A percentile compares a stretch with the other conserved stretches of the same genome.
Evolutionary conservation across 2,797 vertebrate species (phyloP).

Genomic region (Manis pentadactyla): DNA sequence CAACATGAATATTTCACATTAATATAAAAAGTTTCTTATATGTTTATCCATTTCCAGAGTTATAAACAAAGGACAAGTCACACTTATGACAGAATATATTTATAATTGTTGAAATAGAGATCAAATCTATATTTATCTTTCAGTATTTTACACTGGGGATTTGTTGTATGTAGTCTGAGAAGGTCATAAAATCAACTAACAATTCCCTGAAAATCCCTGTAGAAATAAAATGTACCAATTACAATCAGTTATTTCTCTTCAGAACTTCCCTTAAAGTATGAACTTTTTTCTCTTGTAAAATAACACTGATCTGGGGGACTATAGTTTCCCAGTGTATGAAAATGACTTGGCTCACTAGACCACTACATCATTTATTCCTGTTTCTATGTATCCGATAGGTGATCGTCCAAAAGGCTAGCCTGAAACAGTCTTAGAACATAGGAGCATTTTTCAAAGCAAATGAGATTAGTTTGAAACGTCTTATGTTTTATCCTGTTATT

Average conservation of each 20-base stretch:
- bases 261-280: not conserved
- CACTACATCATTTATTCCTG: not conserved
- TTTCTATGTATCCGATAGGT: not conserved
- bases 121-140: not conserved
- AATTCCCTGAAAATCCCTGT: not conserved
- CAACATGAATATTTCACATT: not conserved
- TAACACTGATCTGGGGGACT: not conserved
- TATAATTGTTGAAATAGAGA: not conserved
- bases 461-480: not conserved
- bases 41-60: not conserved
- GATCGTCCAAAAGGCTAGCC: not conserved
- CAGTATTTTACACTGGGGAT: not conserved
- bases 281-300: not conserved
- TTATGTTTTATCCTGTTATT: constrained; percentile 25
- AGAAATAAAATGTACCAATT: not conserved
- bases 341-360: not conserved
- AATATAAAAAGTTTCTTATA: not conserved
- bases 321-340: not conserved
- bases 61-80: not conserved
- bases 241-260: not conserved
- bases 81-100: not conserved
- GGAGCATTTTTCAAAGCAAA: constrained; percentile 41
- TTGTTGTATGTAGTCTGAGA: not conserved
- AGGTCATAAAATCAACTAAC: not conserved
- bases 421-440: not conserved